A percentile compares a stretch with the other conserved stretches of the same genome.
phyloP scores from a whole-genome alignment of 2,113 vertebrate genomes.

The Hippocampus guttulatus region DNA sequence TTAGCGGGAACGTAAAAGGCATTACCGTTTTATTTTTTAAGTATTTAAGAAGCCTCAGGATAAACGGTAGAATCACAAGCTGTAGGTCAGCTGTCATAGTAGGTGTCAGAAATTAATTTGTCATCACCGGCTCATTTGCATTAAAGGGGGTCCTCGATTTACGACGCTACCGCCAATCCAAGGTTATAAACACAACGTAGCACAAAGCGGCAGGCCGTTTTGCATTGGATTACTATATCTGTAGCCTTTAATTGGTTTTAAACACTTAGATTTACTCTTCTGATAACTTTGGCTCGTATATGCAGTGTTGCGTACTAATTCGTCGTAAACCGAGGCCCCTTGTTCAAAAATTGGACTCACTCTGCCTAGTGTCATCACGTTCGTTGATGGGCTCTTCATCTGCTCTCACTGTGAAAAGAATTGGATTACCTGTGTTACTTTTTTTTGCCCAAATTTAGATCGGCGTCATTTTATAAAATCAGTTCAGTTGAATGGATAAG shows the following conservation, averaged over 20 bases:
- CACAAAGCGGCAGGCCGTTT: too few species aligned
- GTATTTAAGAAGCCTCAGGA: slow-evolving; percentile 5
- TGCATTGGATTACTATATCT: too few species aligned
- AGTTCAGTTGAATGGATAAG: too few species aligned
- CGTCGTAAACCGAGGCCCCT: not conserved
- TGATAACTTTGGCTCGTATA: not conserved
- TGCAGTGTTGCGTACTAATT: not conserved
- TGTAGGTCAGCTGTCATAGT: slow-evolving; percentile 53
- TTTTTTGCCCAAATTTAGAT: too few species aligned
- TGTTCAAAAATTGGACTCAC: not conserved
- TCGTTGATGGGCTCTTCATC: not conserved
- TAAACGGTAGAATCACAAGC: slow-evolving; percentile 48
- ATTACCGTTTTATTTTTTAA: not conserved
- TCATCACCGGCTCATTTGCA: slow-evolving; percentile 46
- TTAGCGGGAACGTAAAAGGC: not conserved
- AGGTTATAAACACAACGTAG: too few species aligned
- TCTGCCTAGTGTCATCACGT: not conserved
- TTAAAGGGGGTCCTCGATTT: not conserved
- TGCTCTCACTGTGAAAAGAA: not conserved
- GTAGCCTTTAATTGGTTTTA: too few species aligned
- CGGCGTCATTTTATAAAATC: too few species aligned
- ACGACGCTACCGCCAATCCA: not conserved
- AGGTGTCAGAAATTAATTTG: slow-evolving; percentile 61
- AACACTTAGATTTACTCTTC: too few species aligned
- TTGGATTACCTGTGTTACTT: too few species aligned